Evolutionary conservation across 2,888 invertebrate genomes (phyloP).

Genomic region (Tetranychus truncatus): DNA sequence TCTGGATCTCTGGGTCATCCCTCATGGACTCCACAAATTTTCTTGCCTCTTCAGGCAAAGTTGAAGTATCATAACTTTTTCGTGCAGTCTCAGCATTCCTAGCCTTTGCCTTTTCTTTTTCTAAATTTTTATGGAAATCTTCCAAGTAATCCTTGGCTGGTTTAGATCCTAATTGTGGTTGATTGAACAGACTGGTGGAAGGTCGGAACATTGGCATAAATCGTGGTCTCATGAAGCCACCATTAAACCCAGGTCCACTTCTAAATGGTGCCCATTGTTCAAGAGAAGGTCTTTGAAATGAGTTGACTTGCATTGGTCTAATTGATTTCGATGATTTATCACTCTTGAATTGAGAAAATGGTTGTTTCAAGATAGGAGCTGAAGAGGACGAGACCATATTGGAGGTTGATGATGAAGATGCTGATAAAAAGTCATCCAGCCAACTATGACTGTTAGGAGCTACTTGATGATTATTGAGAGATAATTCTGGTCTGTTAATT

Average conservation of each 20-base stretch:
- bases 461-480: not conserved
- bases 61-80: constrained; percentile 3
- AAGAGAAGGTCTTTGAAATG: not conserved
- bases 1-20: constrained; percentile 29
- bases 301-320: not conserved
- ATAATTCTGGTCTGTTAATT: not conserved
- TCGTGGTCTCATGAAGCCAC: not conserved
- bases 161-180: constrained; percentile 24
- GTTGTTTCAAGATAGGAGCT: not conserved
- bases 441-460: not conserved
- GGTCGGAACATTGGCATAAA: not conserved
- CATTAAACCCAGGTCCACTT: not conserved
- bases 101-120: constrained; percentile 17
- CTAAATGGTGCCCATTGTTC: not conserved
- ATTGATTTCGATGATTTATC: constrained; percentile 55
- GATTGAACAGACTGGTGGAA: not conserved
- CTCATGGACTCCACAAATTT: constrained; percentile 14
- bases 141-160: constrained; percentile 46
- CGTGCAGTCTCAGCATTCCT: not conserved
- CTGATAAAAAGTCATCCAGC: not conserved
- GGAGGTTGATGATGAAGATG: constrained; percentile 26
- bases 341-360: constrained; percentile 34
- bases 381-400: constrained; percentile 50
- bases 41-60: constrained; percentile 13
- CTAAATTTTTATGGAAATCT: constrained; percentile 20